Percentiles rank a stretch among this genome's conserved stretches.
Evolutionary conservation across 2,797 vertebrate species (phyloP).

Genomic region (Bryconaethiops microstoma): DNA sequence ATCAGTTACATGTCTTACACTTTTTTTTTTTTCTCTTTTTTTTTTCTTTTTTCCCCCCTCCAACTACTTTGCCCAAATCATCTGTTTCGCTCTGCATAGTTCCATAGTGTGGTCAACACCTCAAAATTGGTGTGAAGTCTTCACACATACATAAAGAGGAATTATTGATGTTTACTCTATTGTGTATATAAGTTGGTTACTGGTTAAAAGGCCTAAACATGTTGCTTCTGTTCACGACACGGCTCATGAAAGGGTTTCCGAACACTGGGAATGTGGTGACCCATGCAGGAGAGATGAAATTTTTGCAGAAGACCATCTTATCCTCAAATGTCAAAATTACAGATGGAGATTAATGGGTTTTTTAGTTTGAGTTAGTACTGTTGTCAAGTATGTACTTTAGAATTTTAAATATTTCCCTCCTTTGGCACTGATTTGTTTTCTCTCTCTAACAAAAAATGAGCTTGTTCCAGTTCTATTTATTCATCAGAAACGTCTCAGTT

Average conservation of each 20-base stretch:
- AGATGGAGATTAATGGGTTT: constrained; percentile 11
- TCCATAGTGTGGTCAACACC: neutral
- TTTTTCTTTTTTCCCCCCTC: no score
- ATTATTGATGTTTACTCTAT: constrained; percentile 11
- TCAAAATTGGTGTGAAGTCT: neutral
- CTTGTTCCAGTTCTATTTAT: constrained; percentile 51
- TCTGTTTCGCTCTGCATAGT: constrained; percentile 6
- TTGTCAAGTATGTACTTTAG: constrained; percentile 57
- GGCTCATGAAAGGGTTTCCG: neutral
- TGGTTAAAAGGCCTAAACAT: neutral
- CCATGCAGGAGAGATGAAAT: constrained; percentile 6
- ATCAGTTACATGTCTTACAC: neutral
- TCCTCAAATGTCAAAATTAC: neutral
- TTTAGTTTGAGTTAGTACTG: constrained; percentile 15
- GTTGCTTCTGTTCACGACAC: neutral
- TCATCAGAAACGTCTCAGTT: constrained; percentile 39
- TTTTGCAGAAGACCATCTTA: neutral
- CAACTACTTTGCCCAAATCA: neutral
- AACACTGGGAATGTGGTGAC: neutral
- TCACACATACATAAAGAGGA: neutral
- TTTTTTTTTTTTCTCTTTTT: neutral
- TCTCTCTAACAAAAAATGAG: constrained; percentile 8
- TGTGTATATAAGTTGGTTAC: constrained; percentile 31
- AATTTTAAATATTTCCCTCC: constrained; percentile 37
- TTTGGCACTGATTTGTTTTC: constrained; percentile 63